Conservation (phyloP, 1,140 invertebrate genomes). For the Colletes latitarsis region DNA sequence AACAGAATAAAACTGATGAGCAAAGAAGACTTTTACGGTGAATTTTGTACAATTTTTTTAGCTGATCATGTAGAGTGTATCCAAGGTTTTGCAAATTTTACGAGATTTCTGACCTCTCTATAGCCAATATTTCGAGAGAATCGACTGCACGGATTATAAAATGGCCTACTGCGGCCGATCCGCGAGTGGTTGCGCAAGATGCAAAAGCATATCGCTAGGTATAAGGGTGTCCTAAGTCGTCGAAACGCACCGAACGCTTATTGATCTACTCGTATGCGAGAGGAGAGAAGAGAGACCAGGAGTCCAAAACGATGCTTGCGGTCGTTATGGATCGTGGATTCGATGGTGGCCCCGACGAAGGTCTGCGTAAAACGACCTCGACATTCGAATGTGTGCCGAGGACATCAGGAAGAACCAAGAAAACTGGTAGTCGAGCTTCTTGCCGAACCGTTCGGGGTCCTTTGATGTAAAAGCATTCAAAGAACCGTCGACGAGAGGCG, state of each 20-base stretch:
- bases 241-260: constrained; percentile 74
- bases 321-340: constrained; percentile 60
- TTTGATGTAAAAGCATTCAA: constrained; percentile 6
- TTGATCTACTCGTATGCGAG: constrained; percentile 67
- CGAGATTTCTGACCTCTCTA: not conserved
- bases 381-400: constrained; percentile 69
- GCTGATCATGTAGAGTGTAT: too few species aligned
- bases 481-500: not conserved
- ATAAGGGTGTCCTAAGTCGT: constrained; percentile 64
- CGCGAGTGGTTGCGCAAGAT: constrained; percentile 6
- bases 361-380: constrained; percentile 64
- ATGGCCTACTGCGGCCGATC: constrained; percentile 1
- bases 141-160: too few species aligned
- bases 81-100: not conserved
- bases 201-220: not conserved
- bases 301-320: constrained; percentile 57
- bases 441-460: not conserved
- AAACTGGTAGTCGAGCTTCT: not conserved
- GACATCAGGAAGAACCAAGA: constrained; percentile 50
- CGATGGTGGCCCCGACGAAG: constrained; percentile 60
- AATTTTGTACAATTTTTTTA: too few species aligned
- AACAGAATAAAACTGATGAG: too few species aligned
- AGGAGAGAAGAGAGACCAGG: constrained; percentile 36
- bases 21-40: too few species aligned
- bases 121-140: not conserved